Evolutionary conservation across 2,888 invertebrate species (phyloP).

Genomic region (Drosophila silvestris): DNA sequence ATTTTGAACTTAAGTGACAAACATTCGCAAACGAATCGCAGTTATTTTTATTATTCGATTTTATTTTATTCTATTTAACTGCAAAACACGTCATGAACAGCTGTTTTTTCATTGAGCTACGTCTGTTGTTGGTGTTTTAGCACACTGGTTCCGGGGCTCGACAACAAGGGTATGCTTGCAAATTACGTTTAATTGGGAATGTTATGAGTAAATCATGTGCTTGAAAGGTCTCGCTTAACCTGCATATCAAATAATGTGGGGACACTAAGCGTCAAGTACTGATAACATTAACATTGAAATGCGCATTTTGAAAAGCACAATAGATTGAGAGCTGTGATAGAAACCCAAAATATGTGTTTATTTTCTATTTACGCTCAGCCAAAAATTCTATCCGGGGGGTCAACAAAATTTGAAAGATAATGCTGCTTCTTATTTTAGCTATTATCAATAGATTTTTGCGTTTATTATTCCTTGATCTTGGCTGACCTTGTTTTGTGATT

Average conservation of each 20-base stretch:
- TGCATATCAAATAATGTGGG: constrained; percentile 36
- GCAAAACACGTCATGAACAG: constrained; percentile 63
- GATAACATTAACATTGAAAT: constrained; percentile 46
- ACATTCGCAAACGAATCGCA: background rate
- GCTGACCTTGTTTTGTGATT: constrained; percentile 69
- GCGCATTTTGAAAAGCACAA: background rate
- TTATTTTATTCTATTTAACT: constrained; percentile 16
- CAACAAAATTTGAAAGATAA: constrained; percentile 67
- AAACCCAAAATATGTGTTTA: background rate
- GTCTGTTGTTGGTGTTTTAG: constrained; percentile 28
- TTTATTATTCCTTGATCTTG: constrained; percentile 77
- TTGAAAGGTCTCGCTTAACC: constrained; percentile 11
- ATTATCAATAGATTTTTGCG: constrained; percentile 55
- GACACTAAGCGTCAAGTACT: constrained; percentile 22
- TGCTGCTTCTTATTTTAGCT: constrained; percentile 63
- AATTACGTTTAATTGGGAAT: constrained; percentile 1
- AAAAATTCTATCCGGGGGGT: constrained; percentile 57
- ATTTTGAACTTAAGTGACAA: constrained; percentile 32
- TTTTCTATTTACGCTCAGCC: constrained; percentile 17
- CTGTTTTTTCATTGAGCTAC: constrained; percentile 44
- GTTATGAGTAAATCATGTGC: constrained; percentile 22
- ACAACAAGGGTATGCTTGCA: constrained; percentile 14
- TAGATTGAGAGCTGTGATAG: background rate
- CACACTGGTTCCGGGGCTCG: constrained; percentile 33
- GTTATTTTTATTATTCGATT: background rate